phyloP scores from a whole-genome alignment of 2,113 vertebrate species.

The Cyanoderma ruficeps region DNA sequence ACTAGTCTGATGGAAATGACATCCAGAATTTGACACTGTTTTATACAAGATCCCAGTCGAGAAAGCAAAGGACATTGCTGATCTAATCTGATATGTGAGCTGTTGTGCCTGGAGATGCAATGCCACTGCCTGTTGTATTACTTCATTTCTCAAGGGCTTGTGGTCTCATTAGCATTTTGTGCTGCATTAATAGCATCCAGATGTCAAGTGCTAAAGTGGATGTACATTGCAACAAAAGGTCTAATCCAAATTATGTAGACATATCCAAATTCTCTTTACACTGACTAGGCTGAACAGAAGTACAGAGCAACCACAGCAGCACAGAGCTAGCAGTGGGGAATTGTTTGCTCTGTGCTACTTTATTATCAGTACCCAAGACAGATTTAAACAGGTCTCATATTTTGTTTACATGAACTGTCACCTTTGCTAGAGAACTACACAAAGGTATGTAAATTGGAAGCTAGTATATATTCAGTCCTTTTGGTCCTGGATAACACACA shows the following conservation, averaged over 20 bases:
- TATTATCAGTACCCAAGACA: not conserved
- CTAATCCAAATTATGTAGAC: not conserved
- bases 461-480: not conserved
- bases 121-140: not conserved
- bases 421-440: not conserved
- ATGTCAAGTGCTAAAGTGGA: not conserved
- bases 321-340: not conserved
- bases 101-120: constrained; percentile 9
- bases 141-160: not conserved
- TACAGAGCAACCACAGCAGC: not conserved
- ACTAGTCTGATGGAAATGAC: not conserved
- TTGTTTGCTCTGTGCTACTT: not conserved
- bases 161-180: not conserved
- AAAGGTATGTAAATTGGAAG: not conserved
- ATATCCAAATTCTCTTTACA: not conserved
- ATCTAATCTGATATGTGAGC: not conserved
- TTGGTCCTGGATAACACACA: not conserved
- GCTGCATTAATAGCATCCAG: constrained; percentile 17
- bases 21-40: not conserved
- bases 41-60: not conserved
- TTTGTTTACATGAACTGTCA: not conserved
- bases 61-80: not conserved
- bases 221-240: not conserved
- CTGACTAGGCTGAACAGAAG: not conserved
- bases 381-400: not conserved